phyloP scores from a whole-genome alignment of 2,113 vertebrate species.

The Vulpes vulpes region DNA sequence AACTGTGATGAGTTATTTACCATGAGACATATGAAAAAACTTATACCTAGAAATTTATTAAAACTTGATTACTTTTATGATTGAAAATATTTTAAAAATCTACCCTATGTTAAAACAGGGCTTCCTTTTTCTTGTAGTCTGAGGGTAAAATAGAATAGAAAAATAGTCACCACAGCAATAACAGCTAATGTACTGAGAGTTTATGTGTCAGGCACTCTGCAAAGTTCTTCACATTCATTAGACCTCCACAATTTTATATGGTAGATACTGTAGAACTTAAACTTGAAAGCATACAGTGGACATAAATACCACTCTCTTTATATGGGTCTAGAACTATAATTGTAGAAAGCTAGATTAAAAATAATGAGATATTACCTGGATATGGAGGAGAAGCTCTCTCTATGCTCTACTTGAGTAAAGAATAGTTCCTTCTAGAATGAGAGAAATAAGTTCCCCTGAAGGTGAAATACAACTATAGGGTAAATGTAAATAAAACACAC shows the following conservation, averaged over 20 bases:
- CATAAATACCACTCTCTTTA: background rate
- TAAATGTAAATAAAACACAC: background rate
- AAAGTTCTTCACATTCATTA: background rate
- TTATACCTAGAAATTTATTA: background rate
- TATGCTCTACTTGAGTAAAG: background rate
- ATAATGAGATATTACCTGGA: background rate
- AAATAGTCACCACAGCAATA: background rate
- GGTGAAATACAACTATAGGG: background rate
- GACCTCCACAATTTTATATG: background rate
- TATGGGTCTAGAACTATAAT: background rate
- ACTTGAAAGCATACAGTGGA: background rate
- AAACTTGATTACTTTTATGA: conserved; percentile 30
- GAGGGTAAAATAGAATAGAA: background rate
- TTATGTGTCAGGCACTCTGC: background rate
- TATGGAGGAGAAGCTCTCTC: conserved; percentile 37
- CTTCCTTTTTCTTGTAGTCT: background rate
- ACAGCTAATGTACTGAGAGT: background rate
- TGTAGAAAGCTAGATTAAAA: conserved; percentile 44
- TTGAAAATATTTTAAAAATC: conserved; percentile 48
- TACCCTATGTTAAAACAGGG: background rate
- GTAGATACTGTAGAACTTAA: background rate
- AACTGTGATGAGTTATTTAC: background rate
- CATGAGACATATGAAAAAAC: background rate
- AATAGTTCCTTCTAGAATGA: background rate
- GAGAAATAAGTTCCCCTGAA: background rate